Base-by-base conservation (phyloP, 2,113 vertebrate genomes). In the Thunnus maccoyii region DNA sequence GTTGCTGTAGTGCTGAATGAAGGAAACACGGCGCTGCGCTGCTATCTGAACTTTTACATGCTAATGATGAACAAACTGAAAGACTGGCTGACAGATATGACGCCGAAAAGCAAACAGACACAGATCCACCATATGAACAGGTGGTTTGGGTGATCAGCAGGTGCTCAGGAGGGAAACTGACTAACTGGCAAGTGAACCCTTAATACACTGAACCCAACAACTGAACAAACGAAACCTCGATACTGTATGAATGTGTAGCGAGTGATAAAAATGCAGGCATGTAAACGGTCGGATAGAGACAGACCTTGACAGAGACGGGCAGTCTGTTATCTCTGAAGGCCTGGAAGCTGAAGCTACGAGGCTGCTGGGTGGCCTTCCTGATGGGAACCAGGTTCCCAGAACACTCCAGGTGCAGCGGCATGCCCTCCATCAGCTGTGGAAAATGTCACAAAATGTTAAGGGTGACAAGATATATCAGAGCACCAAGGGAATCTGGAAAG, bases 271-370 rank as follows among this genome's bases (percentile, higher is more conserved):
- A 67, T 27, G 70, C 73, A 83, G 71, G 79, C 77, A 63, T 5
- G 0, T 62, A 44, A 61, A 16, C n/a, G 11, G 72, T 12, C 11
- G 47, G 57, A 47, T 13, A 12, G 50, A 80, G 66, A 86, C 89
- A 82, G 85, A 99, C 98, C 98, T 99, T 99, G 76, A 99, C 96
- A 15, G 97, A 96, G 27, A 99, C 96, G 11, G 96, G 97, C 0
- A 99, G 93, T 30, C 97, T 92, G 83, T 99, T 99, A 87, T 99
- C 98, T 80, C 96, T 95, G 85, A 99, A 99, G 15, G 98, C 97
- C 89, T 97, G 98, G 94, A 99, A 99, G 84, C 95, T 96, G 95
- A 99, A 98, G 80, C 94, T 97, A 56, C 97, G 96, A 30, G 98
- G 97, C 88, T 96, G 95, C 85, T 99, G 98, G 7, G 98, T 94